Percentiles rank a stretch among this genome's conserved stretches.
These are phyloP conservation scores for Pterostichus niger DNA, from an alignment of 2,888 invertebrate species.

Conservation along the genomic window DNA sequence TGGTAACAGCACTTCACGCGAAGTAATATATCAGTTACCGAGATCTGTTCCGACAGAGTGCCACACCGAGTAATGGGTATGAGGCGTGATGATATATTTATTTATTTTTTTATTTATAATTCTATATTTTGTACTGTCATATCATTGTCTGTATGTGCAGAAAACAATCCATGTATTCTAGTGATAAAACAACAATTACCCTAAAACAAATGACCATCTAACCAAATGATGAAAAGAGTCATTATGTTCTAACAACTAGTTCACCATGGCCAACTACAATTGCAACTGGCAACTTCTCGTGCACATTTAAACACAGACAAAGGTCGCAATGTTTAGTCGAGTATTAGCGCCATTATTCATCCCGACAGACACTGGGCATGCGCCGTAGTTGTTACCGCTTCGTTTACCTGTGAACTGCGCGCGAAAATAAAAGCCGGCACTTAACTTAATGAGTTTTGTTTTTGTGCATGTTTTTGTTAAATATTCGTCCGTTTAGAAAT, in stretches of 20 bases:
- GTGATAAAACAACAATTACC: conserved; percentile 23
- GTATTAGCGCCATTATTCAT: conserved; percentile 44
- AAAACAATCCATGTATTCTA: too few species aligned
- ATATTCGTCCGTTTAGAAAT: conserved; percentile 24
- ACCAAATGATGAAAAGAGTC: conserved; percentile 31
- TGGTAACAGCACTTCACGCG: too few species aligned
- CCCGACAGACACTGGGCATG: not conserved
- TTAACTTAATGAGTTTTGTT: conserved; percentile 50
- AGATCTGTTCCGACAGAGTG: too few species aligned
- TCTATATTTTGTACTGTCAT: too few species aligned
- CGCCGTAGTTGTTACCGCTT: not conserved
- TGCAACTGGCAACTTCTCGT: conserved; percentile 33
- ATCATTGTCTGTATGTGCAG: too few species aligned
- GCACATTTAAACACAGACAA: conserved; percentile 36
- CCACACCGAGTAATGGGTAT: too few species aligned
- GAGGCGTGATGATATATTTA: too few species aligned
- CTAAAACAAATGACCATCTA: not conserved
- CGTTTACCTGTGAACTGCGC: conserved; percentile 33
- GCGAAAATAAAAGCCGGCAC: conserved; percentile 28
- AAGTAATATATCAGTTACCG: too few species aligned
- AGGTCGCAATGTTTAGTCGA: conserved; percentile 9
- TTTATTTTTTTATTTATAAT: too few species aligned
- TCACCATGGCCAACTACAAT: conserved; percentile 13
- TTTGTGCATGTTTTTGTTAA: conserved; percentile 41
- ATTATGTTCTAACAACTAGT: conserved; percentile 16